These are phyloP conservation scores for Florisuga fusca DNA, from an alignment of 2,797 vertebrate genomes.

Conservation along the genomic window DNA sequence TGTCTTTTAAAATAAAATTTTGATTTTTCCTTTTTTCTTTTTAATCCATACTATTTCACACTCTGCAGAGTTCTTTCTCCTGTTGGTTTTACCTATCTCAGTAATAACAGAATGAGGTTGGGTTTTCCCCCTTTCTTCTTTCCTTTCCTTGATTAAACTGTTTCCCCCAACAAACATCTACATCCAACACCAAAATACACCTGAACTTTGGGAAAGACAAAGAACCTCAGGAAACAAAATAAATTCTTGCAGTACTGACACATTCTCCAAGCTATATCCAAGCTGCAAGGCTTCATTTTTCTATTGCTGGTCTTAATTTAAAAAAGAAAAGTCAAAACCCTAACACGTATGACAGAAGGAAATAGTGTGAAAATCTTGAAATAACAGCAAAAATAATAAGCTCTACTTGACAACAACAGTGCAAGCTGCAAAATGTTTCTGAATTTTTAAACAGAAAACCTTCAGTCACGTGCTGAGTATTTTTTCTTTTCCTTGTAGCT, in stretches of 20 bases:
- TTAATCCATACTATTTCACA: too few species aligned
- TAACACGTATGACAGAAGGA: background rate
- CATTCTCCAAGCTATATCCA: background rate
- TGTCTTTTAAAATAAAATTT: background rate
- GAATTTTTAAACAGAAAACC: background rate
- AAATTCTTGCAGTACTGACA: background rate
- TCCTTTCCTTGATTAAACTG: background rate
- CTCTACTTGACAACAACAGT: background rate
- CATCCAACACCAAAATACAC: background rate
- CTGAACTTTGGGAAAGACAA: background rate
- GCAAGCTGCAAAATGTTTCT: background rate
- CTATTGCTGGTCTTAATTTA: background rate
- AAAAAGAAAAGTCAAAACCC: background rate
- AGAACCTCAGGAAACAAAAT: background rate
- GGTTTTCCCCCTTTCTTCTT: background rate
- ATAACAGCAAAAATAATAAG: background rate
- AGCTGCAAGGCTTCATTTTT: background rate
- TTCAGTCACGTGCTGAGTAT: background rate
- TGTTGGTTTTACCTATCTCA: background rate
- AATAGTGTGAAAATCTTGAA: background rate
- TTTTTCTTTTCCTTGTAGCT: background rate
- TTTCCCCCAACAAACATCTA: background rate
- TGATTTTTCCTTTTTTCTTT: too few species aligned
- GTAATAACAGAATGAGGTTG: background rate
- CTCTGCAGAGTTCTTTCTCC: background rate